Conservation (phyloP, 2,113 vertebrate species). For the Dipodomys spectabilis region DNA sequence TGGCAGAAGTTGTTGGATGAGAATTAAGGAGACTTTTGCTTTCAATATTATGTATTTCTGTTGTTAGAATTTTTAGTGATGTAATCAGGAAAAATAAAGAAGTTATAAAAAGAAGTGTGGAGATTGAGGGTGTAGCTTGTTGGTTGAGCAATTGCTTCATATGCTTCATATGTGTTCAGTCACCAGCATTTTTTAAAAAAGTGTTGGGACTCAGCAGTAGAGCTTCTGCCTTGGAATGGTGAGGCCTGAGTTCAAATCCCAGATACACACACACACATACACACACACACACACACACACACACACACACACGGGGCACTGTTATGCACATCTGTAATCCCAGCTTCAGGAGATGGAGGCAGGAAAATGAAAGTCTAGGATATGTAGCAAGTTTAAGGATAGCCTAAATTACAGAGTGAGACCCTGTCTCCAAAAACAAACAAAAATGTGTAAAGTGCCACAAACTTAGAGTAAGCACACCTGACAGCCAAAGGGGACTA, state of each 20-base stretch:
- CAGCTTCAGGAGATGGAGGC: too few species aligned
- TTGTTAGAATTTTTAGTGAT: conserved; percentile 42
- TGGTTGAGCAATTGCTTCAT: not conserved
- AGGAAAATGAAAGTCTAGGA: not conserved
- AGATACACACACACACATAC: too few species aligned
- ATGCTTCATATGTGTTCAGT: not conserved
- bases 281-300: too few species aligned
- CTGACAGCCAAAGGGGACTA: not conserved
- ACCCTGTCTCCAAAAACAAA: not conserved
- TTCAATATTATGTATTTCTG: conserved; percentile 31
- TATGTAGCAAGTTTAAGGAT: too few species aligned
- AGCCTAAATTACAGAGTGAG: too few species aligned
- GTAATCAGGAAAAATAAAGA: conserved; percentile 65
- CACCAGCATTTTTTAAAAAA: too few species aligned
- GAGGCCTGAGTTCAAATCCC: too few species aligned
- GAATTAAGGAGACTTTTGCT: conserved; percentile 14
- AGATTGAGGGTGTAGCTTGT: not conserved
- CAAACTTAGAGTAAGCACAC: not conserved
- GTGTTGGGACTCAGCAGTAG: too few species aligned
- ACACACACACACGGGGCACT: too few species aligned
- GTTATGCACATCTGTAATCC: not conserved
- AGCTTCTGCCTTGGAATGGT: too few species aligned
- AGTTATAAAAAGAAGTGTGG: conserved; percentile 60
- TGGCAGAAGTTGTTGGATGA: not conserved
- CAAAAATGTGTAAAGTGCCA: not conserved